These are phyloP conservation scores for Rhagonycha lutea DNA, from an alignment of 2,888 invertebrate genomes.

Conservation along the genomic window DNA sequence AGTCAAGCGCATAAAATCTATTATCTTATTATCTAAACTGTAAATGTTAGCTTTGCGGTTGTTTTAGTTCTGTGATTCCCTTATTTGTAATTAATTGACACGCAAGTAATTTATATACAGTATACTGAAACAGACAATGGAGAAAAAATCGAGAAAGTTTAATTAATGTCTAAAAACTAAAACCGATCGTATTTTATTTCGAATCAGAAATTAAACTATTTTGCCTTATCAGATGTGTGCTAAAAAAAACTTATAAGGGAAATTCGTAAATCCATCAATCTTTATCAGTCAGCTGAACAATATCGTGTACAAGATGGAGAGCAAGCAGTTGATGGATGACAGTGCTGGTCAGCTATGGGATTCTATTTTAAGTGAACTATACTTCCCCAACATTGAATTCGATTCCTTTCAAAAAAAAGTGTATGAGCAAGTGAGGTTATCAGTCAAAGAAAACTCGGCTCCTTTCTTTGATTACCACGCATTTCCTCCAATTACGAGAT, in stretches of 20 bases:
- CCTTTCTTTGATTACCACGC: background rate
- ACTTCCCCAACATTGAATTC: slow-evolving; percentile 1
- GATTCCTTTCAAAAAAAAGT: background rate
- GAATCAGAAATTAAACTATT: background rate
- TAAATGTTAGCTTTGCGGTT: slow-evolving; percentile 1
- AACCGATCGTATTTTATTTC: background rate
- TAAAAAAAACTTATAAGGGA: slow-evolving; percentile 13
- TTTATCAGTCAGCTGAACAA: slow-evolving; percentile 22
- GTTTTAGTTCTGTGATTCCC: background rate
- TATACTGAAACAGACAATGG: background rate
- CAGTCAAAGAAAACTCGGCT: background rate
- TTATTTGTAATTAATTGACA: background rate
- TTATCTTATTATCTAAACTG: background rate
- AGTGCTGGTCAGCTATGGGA: slow-evolving; percentile 14
- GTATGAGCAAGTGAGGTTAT: background rate
- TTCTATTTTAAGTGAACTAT: slow-evolving; percentile 18
- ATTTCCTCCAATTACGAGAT: background rate
- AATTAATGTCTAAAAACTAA: background rate
- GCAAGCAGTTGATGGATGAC: slow-evolving; percentile 25
- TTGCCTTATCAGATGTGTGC: slow-evolving; percentile 11
- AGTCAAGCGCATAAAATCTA: background rate
- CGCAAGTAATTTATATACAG: slow-evolving; percentile 1
- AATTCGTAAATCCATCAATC: slow-evolving; percentile 23
- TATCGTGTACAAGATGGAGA: slow-evolving; percentile 14
- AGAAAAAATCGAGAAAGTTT: background rate